Base-by-base conservation (phyloP, 2,113 vertebrate species). In the Aythya baeri region DNA sequence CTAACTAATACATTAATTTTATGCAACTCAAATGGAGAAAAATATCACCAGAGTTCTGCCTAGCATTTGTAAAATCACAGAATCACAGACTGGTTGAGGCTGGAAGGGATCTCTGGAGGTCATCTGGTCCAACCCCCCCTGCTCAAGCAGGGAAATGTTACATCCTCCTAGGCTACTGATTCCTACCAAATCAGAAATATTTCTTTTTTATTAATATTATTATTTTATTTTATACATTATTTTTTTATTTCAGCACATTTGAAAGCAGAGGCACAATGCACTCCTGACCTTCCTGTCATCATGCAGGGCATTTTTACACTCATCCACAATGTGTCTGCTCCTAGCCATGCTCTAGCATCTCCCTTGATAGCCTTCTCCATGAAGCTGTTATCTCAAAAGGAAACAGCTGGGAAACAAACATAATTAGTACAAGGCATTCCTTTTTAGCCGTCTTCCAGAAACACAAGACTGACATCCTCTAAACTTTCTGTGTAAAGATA, bases 211-310 rank as follows among this genome's bases (percentile, higher is more conserved):
- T 41, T 41, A 41, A 13, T 3, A 71, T 84, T 79, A 57, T 74
- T 44, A 3, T 78, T 84, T 76, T 41, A 5, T 7, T 5, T 38
- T 25, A 36, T 36, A 34, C 8, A 36, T 41, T 13, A 12, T 41
- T n/a, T 76, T 34, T 78, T 73, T 74, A 3, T 81, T 84, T 82
- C 78, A 87, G 29, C 43, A 82, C 46, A 23, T 87, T 89, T 91
- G 84, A 76, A 93, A 93, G 71, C 78, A 89, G 71, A 87, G 17
- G 46, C 38, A 76, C 46, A 20, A 65, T 65, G 71, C 38, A 87
- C 78, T 95, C n/a, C 49, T 93, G 82, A 85, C 87, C 77, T 95
- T 89, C 84, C 84, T 91, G 66, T 87, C 91, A 61, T 61, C 71
- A 57, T 16, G n/a, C 78, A n/a, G 32, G 62, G 52, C 38, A 66